phyloP scores from a whole-genome alignment of 2,888 invertebrate genomes.

The Sussaba pulchella region DNA sequence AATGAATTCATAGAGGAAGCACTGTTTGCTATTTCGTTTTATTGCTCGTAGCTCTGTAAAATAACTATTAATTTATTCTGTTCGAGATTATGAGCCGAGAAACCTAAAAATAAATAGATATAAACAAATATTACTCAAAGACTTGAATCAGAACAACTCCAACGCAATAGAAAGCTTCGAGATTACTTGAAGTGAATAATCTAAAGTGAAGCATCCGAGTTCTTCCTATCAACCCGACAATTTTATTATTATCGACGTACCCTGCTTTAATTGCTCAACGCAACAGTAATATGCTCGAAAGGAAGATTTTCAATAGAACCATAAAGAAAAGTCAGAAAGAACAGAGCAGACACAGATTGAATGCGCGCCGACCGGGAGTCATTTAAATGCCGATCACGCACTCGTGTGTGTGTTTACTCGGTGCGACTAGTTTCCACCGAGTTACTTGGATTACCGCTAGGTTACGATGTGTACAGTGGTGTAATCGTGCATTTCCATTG shows the following conservation, averaged over 20 bases:
- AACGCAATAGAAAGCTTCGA: too few relatives aligned
- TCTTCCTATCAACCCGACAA: background rate
- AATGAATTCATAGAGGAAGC: too few relatives aligned
- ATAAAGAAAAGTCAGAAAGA: constrained; percentile 41
- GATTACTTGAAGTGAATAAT: too few relatives aligned
- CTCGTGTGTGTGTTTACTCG: constrained; percentile 27
- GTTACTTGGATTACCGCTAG: constrained; percentile 46
- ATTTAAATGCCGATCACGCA: constrained; percentile 39
- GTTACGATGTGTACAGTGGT: constrained; percentile 18
- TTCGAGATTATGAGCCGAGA: too few relatives aligned
- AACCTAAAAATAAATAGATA: background rate
- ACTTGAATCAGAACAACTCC: too few relatives aligned
- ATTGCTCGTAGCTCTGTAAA: too few relatives aligned
- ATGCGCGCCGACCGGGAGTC: constrained; percentile 31
- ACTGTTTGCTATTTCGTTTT: too few relatives aligned
- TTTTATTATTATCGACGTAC: too few relatives aligned
- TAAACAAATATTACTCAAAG: too few relatives aligned
- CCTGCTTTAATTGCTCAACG: too few relatives aligned
- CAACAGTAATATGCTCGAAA: background rate
- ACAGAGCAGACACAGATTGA: constrained; percentile 55
- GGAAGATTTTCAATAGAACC: constrained; percentile 26
- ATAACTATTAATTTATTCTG: too few relatives aligned
- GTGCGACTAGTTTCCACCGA: constrained; percentile 44
- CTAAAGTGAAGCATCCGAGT: background rate
- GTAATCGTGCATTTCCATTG: constrained; percentile 54